A percentile compares a stretch with the other conserved stretches of the same genome.
These are phyloP conservation scores for Dysdera silvatica DNA, from an alignment of 1,140 invertebrate genomes.

Conservation along the genomic window DNA sequence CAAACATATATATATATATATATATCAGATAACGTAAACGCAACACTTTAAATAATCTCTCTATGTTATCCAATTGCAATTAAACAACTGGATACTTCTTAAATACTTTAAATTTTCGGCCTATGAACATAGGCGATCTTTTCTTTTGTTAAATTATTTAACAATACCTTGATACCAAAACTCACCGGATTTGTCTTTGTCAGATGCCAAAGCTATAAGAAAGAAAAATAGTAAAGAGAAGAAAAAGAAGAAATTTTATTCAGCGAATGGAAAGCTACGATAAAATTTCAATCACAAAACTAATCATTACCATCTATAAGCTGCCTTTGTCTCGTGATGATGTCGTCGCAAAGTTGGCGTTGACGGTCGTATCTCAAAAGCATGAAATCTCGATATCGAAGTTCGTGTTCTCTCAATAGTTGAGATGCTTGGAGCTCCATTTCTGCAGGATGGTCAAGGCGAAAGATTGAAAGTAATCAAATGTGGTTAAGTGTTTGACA, in stretches of 20 bases:
- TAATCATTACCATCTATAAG: conserved; percentile 66
- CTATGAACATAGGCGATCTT: no score
- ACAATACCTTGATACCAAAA: neutral
- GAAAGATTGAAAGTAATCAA: neutral
- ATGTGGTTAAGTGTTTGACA: neutral
- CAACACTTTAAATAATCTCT: no score
- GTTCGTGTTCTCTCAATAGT: conserved; percentile 71
- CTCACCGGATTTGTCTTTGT: conserved; percentile 24
- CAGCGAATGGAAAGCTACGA: neutral
- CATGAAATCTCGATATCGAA: conserved; percentile 70
- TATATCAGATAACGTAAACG: no score
- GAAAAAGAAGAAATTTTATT: neutral
- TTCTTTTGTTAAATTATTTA: no score
- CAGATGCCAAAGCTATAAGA: conserved; percentile 9
- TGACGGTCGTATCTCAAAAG: conserved; percentile 75
- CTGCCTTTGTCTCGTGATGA: conserved; percentile 74
- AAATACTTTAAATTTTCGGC: no score
- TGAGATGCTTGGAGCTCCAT: conserved; percentile 78
- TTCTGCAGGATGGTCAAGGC: conserved; percentile 40
- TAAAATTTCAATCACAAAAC: neutral
- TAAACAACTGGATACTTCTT: no score
- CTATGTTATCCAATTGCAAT: no score
- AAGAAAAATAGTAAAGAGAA: neutral
- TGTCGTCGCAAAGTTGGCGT: conserved; percentile 76
- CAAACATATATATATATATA: no score